Evolutionary conservation across 2,888 invertebrate species (phyloP).

Genomic region (Hydroisotoma schaefferi): DNA sequence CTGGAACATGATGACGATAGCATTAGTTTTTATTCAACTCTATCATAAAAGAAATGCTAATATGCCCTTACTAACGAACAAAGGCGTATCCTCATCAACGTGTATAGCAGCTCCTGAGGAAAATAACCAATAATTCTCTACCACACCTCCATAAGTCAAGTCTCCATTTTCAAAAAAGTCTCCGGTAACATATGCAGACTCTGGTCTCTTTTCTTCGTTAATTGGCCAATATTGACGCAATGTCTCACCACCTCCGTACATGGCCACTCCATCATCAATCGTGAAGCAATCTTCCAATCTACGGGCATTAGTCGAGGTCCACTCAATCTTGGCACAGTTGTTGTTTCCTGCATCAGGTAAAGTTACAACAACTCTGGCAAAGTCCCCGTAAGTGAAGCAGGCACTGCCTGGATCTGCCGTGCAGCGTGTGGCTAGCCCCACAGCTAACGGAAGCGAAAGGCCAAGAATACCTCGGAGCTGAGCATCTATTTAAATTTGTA

Average conservation of each 20-base stretch:
- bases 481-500: too few species aligned
- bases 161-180: neutral
- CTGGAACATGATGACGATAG: too few species aligned
- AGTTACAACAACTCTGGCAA: conserved; percentile 3
- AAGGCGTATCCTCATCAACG: conserved; percentile 37
- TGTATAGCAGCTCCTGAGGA: conserved; percentile 37
- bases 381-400: conserved; percentile 1
- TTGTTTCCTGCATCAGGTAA: neutral
- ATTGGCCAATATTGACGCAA: conserved; percentile 39
- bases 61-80: conserved; percentile 33
- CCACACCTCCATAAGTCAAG: conserved; percentile 30
- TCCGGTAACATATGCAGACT: conserved; percentile 24
- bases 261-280: too few species aligned
- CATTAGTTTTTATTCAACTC: too few species aligned
- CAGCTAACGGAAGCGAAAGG: too few species aligned
- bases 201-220: conserved; percentile 22
- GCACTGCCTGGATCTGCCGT: neutral
- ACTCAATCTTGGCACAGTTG: conserved; percentile 37
- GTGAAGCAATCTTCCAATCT: conserved; percentile 43
- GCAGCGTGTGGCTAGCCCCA: too few species aligned
- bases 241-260: conserved; percentile 40
- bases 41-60: too few species aligned
- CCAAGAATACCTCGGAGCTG: too few species aligned
- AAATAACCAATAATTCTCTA: conserved; percentile 45
- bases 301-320: conserved; percentile 32